These are phyloP conservation scores for Seriola rivoliana DNA, from an alignment of 2,113 vertebrate species.

Conservation along the genomic window DNA sequence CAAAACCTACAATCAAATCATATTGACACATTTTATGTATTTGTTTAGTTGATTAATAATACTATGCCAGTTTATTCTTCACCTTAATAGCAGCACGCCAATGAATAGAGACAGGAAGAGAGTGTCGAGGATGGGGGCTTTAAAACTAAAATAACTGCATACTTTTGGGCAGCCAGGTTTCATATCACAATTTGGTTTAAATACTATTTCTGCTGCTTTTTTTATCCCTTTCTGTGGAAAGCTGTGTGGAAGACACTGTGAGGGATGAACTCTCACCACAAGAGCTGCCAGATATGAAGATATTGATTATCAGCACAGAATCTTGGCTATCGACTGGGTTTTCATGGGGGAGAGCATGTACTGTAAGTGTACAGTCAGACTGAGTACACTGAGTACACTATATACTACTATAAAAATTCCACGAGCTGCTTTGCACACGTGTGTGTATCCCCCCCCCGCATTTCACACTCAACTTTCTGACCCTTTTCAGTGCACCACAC, in stretches of 20 bases:
- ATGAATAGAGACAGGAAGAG: neutral
- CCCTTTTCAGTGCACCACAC: too few species aligned
- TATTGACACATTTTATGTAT: neutral
- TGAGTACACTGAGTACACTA: too few species aligned
- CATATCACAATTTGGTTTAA: neutral
- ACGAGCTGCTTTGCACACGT: too few species aligned
- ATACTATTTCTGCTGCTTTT: too few species aligned
- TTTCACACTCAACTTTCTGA: too few species aligned
- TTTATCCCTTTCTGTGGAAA: neutral
- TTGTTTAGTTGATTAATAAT: neutral
- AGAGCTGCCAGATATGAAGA: neutral
- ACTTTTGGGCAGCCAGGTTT: neutral
- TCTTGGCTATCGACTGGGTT: neutral
- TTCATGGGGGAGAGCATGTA: neutral
- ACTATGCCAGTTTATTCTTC: neutral
- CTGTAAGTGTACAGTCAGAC: neutral
- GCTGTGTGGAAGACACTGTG: neutral
- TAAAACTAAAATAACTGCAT: neutral
- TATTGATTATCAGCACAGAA: neutral
- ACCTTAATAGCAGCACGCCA: too few species aligned
- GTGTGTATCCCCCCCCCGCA: too few species aligned
- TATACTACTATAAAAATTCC: too few species aligned
- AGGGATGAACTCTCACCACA: neutral
- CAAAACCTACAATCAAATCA: constrained; percentile 6
- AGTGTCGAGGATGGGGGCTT: neutral